Conservation (phyloP, 2,113 vertebrate genomes). For the Campylomormyrus tamandua region DNA sequence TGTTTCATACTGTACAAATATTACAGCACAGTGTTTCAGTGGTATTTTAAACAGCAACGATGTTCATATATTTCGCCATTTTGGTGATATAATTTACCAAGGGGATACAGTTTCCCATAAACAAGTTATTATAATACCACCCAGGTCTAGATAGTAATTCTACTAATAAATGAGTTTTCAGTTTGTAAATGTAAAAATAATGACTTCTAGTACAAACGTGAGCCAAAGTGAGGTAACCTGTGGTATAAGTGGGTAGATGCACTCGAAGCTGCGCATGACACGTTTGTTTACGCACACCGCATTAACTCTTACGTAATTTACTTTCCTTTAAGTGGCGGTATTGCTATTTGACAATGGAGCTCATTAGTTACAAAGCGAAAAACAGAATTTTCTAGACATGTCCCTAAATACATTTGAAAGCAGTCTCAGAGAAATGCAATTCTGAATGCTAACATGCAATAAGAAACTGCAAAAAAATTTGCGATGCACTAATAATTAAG, state of each 20-base stretch:
- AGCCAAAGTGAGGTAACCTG: not conserved
- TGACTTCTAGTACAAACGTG: not conserved
- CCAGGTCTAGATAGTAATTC: not conserved
- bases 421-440: not conserved
- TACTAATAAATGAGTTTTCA: not conserved
- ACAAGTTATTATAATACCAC: not conserved
- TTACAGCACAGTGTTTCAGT: not conserved
- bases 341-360: too few species aligned
- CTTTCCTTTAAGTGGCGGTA: too few species aligned
- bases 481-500: too few species aligned
- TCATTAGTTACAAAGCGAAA: not conserved
- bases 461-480: not conserved
- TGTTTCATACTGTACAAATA: not conserved
- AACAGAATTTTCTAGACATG: not conserved
- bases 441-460: not conserved
- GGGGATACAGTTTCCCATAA: not conserved
- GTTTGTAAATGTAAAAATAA: not conserved
- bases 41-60: not conserved
- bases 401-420: not conserved
- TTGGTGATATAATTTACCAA: not conserved
- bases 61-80: not conserved
- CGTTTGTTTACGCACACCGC: too few species aligned
- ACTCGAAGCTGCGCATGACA: not conserved
- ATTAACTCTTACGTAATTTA: too few species aligned
- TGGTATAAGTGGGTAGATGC: not conserved